Evolutionary conservation across 2,888 invertebrate species (phyloP).

Genomic region (Carabus problematicus): DNA sequence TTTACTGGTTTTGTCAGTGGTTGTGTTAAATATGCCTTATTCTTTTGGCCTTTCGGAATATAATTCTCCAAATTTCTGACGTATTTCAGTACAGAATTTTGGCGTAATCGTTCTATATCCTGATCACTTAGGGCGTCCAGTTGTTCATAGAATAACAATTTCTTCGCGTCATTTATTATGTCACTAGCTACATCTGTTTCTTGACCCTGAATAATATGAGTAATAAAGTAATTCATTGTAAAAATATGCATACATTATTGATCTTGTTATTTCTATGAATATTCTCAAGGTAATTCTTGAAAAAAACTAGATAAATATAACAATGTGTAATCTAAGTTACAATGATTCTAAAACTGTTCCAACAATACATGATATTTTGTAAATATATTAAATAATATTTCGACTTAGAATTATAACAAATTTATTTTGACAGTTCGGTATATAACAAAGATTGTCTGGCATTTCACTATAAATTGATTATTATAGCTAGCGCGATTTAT

Average conservation of each 20-base stretch:
- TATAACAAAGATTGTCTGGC: neutral
- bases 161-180: conserved; percentile 29
- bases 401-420: too few species aligned
- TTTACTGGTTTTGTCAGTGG: neutral
- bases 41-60: neutral
- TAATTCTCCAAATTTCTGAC: conserved; percentile 14
- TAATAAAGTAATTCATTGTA: too few species aligned
- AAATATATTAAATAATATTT: too few species aligned
- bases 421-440: too few species aligned
- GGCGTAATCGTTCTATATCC: conserved; percentile 22
- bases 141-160: conserved; percentile 23
- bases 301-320: too few species aligned
- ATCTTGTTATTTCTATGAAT: conserved; percentile 20
- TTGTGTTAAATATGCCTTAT: neutral
- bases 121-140: conserved; percentile 11
- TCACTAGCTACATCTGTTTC: neutral
- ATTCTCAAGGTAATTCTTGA: neutral
- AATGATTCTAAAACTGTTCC: too few species aligned
- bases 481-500: too few species aligned
- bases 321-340: too few species aligned
- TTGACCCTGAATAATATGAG: too few species aligned
- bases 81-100: conserved; percentile 31
- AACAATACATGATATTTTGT: too few species aligned
- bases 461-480: neutral
- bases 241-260: neutral